Evolutionary conservation across 2,888 invertebrate genomes (phyloP).

Genomic region (Catocala sponsa): DNA sequence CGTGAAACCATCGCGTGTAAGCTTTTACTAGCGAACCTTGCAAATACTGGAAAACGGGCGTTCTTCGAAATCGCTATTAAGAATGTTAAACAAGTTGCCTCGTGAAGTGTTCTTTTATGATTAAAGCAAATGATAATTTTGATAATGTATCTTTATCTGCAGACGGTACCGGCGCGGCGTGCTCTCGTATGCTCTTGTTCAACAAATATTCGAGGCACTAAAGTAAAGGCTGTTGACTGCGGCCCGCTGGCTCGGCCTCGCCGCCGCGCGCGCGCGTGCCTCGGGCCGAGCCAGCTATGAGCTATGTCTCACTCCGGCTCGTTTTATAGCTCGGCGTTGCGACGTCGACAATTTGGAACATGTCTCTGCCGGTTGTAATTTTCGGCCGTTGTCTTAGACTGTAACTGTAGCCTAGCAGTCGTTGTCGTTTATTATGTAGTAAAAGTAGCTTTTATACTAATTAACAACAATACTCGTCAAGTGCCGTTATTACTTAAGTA

Average conservation of each 20-base stretch:
- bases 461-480: not conserved
- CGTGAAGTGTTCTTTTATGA: too few species aligned
- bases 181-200: slow-evolving; percentile 4
- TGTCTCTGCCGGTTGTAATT: not conserved
- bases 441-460: too few species aligned
- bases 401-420: not conserved
- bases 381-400: too few species aligned
- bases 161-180: not conserved
- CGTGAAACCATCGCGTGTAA: too few species aligned
- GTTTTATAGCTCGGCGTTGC: not conserved
- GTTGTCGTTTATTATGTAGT: not conserved
- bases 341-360: not conserved
- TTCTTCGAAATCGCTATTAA: too few species aligned
- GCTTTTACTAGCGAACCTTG: too few species aligned
- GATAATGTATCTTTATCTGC: not conserved
- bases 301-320: slow-evolving; percentile 6
- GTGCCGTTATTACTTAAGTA: too few species aligned
- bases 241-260: not conserved
- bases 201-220: slow-evolving; percentile 5
- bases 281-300: slow-evolving; percentile 7
- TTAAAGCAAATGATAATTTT: too few species aligned
- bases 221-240: slow-evolving; percentile 10
- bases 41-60: too few species aligned
- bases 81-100: too few species aligned
- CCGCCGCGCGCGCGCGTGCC: slow-evolving; percentile 7